These are phyloP conservation scores for Prosapia bicincta DNA, from an alignment of 2,888 invertebrate species.

Conservation along the genomic window DNA sequence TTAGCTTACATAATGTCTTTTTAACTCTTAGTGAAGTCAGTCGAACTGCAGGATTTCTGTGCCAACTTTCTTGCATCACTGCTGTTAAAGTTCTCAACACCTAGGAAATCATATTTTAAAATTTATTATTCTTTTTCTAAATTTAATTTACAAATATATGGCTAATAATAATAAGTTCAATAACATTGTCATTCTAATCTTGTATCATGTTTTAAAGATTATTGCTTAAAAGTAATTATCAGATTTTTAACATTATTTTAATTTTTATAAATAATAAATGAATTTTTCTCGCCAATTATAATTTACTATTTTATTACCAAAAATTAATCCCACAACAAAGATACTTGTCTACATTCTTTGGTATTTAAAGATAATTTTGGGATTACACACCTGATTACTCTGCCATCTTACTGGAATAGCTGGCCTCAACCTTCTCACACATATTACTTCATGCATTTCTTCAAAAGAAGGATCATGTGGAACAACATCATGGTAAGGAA, in stretches of 20 bases:
- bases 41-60: slow-evolving; percentile 80
- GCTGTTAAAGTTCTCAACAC: slow-evolving; percentile 66
- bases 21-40: slow-evolving; percentile 89
- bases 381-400: slow-evolving; percentile 52
- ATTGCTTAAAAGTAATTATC: too few relatives aligned
- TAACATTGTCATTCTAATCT: too few relatives aligned
- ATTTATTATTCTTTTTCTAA: too few relatives aligned
- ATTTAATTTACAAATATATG: too few relatives aligned
- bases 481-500: slow-evolving; percentile 82
- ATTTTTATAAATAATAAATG: too few relatives aligned
- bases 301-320: too few relatives aligned
- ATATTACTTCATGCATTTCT: slow-evolving; percentile 81
- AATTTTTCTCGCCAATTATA: too few relatives aligned
- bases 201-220: too few relatives aligned
- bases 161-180: too few relatives aligned
- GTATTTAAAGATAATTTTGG: neutral
- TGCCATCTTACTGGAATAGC: slow-evolving; percentile 67
- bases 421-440: slow-evolving; percentile 68
- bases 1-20: slow-evolving; percentile 79
- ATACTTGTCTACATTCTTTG: too few relatives aligned
- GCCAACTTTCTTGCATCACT: slow-evolving; percentile 89
- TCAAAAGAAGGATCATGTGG: slow-evolving; percentile 83
- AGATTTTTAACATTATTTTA: too few relatives aligned
- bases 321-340: neutral
- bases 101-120: too few relatives aligned